Conservation (phyloP, 2,113 vertebrate species). For the Eretmochelys imbricata region DNA sequence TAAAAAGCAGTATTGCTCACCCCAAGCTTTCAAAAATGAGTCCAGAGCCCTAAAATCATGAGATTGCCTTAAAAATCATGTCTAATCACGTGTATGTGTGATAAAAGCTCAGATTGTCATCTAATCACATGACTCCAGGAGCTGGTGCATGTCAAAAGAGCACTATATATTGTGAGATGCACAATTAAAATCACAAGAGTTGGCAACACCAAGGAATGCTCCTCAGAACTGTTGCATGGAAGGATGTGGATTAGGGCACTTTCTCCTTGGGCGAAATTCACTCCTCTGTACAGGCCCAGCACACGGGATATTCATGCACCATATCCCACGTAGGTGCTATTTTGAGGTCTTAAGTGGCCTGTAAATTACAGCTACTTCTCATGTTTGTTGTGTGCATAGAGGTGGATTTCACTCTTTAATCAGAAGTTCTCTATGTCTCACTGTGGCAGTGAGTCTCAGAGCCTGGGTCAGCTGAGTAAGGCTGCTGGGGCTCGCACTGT, state of each 20-base stretch:
- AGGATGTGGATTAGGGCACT: not conserved
- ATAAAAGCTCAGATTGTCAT: not conserved
- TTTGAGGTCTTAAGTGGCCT: not conserved
- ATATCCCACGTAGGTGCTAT: not conserved
- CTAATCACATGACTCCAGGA: not conserved
- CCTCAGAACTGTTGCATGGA: not conserved
- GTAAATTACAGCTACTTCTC: fast-evolving
- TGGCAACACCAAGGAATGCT: not conserved
- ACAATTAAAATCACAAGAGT: not conserved
- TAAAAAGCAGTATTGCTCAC: not conserved
- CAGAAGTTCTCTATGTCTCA: not conserved
- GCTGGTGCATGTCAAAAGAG: not conserved
- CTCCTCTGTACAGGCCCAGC: not conserved
- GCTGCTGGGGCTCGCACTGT: not conserved
- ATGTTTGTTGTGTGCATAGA: not conserved
- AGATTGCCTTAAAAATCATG: not conserved
- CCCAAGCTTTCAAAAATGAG: not conserved
- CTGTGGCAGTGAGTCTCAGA: too few relatives aligned
- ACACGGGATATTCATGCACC: not conserved
- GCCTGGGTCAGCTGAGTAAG: not conserved
- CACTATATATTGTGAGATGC: not conserved
- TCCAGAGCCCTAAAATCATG: not conserved
- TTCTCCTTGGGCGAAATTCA: not conserved
- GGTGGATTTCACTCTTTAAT: not conserved
- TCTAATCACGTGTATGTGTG: not conserved